Conservation (phyloP, 2,797 vertebrate species). For the Phaenicophaeus curvirostris region DNA sequence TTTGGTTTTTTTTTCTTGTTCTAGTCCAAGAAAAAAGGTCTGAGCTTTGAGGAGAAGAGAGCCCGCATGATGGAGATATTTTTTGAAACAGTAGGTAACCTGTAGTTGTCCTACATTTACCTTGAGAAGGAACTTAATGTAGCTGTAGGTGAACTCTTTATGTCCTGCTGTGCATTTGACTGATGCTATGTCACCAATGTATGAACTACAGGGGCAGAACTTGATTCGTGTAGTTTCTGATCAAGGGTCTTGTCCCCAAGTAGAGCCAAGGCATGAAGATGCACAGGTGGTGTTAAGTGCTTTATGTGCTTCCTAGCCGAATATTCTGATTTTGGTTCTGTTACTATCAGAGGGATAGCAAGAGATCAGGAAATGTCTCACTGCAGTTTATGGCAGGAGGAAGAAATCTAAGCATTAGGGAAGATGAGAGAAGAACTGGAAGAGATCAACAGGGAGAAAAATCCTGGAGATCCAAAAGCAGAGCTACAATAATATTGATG, state of each 20-base stretch:
- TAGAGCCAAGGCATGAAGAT: neutral
- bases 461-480: neutral
- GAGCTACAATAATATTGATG: neutral
- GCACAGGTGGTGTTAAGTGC: neutral
- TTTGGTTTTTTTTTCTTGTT: neutral
- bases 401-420: neutral
- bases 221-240: neutral
- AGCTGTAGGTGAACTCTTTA: neutral
- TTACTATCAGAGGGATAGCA: neutral
- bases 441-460: neutral
- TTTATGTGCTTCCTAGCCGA: neutral
- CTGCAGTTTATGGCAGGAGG: neutral
- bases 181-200: neutral
- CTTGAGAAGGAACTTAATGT: neutral
- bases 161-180: neutral
- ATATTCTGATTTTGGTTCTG: neutral
- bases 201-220: neutral
- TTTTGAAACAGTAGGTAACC: conserved; percentile 92
- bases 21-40: conserved; percentile 95
- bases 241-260: neutral
- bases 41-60: conserved; percentile 96
- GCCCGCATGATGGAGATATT: conserved; percentile 98
- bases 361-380: neutral
- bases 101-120: neutral
- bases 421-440: neutral